phyloP scores from a whole-genome alignment of 2,888 invertebrate species.

The Aleiodes leptofemur region DNA sequence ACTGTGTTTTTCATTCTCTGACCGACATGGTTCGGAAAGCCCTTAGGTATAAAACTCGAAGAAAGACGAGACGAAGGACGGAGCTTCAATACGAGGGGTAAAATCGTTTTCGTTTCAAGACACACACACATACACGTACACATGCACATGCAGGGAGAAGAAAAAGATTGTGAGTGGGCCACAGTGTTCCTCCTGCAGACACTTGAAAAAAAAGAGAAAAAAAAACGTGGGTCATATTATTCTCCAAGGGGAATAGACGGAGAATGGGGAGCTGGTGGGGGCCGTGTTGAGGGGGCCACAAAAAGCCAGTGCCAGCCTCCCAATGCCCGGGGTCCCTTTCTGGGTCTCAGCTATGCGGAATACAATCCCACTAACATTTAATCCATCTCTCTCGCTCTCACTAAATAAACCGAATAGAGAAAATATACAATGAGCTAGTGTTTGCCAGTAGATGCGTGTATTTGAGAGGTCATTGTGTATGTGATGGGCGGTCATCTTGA shows the following conservation, averaged over 20 bases:
- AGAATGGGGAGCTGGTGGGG: not conserved
- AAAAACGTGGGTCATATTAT: slow-evolving; percentile 44
- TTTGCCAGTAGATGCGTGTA: not conserved
- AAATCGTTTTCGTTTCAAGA: slow-evolving; percentile 23
- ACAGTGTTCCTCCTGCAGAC: slow-evolving; percentile 23
- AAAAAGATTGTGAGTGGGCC: not conserved
- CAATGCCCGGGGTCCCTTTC: slow-evolving; percentile 43
- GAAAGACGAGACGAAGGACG: slow-evolving; percentile 41
- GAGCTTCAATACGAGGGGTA: slow-evolving; percentile 40
- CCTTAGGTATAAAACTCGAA: slow-evolving; percentile 42
- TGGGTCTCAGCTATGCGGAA: slow-evolving; percentile 42
- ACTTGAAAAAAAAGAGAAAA: slow-evolving; percentile 6
- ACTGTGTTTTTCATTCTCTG: slow-evolving; percentile 18
- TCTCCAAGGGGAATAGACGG: slow-evolving; percentile 40
- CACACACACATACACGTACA: not conserved
- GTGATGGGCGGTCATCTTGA: slow-evolving; percentile 44
- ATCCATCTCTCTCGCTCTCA: not conserved
- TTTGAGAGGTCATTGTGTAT: not conserved
- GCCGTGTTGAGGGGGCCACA: slow-evolving; percentile 29
- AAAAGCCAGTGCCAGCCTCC: slow-evolving; percentile 39
- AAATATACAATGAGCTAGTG: not conserved
- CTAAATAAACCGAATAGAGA: not conserved
- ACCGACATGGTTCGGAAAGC: slow-evolving; percentile 46
- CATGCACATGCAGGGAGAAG: not conserved
- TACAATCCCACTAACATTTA: slow-evolving; percentile 32